phyloP scores from a whole-genome alignment of 2,113 vertebrate genomes.

The Alces alces region DNA sequence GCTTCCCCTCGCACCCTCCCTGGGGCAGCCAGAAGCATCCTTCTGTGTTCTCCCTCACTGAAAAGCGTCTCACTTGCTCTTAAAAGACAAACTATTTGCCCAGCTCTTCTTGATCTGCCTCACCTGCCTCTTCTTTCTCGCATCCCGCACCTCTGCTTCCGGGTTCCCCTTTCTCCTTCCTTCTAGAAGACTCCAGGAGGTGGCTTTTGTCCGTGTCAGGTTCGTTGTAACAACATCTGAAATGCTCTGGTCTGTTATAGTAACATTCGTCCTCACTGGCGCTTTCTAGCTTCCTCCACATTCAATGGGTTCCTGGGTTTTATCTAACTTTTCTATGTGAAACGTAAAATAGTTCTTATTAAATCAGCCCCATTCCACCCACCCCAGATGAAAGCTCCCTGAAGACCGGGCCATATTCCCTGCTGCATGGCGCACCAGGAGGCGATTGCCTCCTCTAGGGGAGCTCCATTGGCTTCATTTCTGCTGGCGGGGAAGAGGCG shows the following conservation, averaged over 20 bases:
- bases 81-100: background rate
- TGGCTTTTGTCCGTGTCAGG: background rate
- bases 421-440: background rate
- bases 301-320: accelerated
- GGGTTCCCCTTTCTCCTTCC: background rate
- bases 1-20: background rate
- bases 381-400: background rate
- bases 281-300: background rate
- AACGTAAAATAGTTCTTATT: background rate
- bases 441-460: background rate
- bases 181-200: background rate
- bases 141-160: background rate
- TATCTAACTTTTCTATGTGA: background rate
- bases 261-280: background rate
- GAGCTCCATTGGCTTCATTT: background rate
- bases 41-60: background rate
- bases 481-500: background rate
- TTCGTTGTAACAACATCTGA: background rate
- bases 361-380: background rate
- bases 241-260: background rate
- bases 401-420: background rate
- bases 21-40: background rate
- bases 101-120: background rate
- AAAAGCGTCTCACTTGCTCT: background rate
- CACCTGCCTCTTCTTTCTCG: background rate